Conservation (phyloP, 2,888 invertebrate genomes). For the Epicampocera succincta region DNA sequence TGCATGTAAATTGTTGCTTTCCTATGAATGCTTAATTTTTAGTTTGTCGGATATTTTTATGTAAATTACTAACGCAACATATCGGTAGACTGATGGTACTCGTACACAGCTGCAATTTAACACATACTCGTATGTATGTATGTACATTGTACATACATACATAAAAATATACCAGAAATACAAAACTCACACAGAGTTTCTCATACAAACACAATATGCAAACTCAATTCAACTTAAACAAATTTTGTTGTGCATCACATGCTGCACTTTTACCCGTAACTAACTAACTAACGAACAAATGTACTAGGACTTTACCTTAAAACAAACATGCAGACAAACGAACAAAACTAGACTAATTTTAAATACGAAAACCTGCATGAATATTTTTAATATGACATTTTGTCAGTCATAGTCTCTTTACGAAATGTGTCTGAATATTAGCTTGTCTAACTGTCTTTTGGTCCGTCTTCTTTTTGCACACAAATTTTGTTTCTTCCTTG, state of each 20-base stretch:
- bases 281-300: constrained; percentile 16
- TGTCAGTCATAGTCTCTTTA: constrained; percentile 55
- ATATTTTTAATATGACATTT: constrained; percentile 56
- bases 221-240: constrained; percentile 49
- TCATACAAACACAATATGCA: constrained; percentile 8
- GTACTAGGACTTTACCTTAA: constrained; percentile 5
- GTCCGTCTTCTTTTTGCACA: constrained; percentile 6
- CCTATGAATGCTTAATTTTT: constrained; percentile 41
- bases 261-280: constrained; percentile 20
- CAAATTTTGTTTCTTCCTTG: not conserved
- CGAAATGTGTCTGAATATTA: constrained; percentile 41
- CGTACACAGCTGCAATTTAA: constrained; percentile 22
- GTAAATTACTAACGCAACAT: constrained; percentile 56
- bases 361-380: constrained; percentile 46
- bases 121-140: too few relatives aligned
- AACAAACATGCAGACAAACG: not conserved
- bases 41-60: constrained; percentile 55
- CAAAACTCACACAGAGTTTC: not conserved
- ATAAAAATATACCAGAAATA: constrained; percentile 18
- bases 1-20: constrained; percentile 24
- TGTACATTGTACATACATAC: too few relatives aligned
- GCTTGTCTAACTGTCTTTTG: constrained; percentile 43
- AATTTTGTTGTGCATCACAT: constrained; percentile 29
- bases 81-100: not conserved
- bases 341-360: constrained; percentile 11